A percentile compares a stretch with the other conserved stretches of the same genome.
Conservation (phyloP, 23 tunicate genomes). For the Trididemnum nubilum region DNA sequence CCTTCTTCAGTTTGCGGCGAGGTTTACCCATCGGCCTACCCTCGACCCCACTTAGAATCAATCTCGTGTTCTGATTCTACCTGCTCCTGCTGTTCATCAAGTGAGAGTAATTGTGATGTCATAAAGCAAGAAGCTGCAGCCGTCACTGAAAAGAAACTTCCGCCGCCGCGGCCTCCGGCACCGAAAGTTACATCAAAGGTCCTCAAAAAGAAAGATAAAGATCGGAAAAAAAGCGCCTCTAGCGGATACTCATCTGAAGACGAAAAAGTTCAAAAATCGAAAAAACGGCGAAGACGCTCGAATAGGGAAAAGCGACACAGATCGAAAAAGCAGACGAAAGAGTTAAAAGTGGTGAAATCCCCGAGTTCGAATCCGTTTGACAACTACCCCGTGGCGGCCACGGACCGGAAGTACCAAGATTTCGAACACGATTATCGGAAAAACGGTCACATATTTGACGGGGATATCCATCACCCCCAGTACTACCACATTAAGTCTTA, state of each 20-base stretch:
- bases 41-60: neutral
- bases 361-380: conserved; percentile 47
- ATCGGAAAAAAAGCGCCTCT: conserved; percentile 29
- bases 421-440: conserved; percentile 79
- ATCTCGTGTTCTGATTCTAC: conserved; percentile 6
- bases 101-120: neutral
- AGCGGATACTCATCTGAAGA: conserved; percentile 72
- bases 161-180: conserved; percentile 78
- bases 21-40: neutral
- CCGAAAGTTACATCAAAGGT: conserved; percentile 40
- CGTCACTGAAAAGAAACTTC: neutral
- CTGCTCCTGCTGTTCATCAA: conserved; percentile 1
- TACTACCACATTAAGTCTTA: conserved; percentile 51
- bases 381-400: conserved; percentile 58
- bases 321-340: neutral
- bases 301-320: conserved; percentile 15
- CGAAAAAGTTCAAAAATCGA: neutral
- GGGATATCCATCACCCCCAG: conserved; percentile 68
- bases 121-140: neutral
- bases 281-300: neutral
- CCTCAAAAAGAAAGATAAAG: neutral
- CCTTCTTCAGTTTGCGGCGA: conserved; percentile 38
- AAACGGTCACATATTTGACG: conserved; percentile 40
- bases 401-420: conserved; percentile 65
- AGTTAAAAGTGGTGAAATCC: neutral